Conservation (phyloP, 2,888 invertebrate species). For the Leucoma salicis region DNA sequence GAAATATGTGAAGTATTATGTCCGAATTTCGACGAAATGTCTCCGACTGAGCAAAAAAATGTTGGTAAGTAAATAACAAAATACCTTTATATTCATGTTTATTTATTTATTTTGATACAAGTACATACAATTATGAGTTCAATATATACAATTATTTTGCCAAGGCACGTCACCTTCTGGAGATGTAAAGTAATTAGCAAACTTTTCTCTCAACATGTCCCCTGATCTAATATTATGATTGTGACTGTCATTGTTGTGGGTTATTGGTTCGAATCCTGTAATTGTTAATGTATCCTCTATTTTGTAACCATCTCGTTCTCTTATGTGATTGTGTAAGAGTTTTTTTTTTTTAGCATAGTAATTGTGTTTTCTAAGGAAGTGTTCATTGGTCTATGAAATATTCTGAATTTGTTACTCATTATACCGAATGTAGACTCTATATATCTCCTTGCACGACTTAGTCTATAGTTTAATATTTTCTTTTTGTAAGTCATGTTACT, state of each 20-base stretch:
- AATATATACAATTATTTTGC: conserved; percentile 18
- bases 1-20: conserved; percentile 5
- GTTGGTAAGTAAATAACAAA: conserved; percentile 11
- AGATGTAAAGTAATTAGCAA: conserved; percentile 30
- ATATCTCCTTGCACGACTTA: conserved; percentile 24
- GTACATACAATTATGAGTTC: not conserved
- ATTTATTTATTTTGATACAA: not conserved
- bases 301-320: conserved; percentile 22
- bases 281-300: conserved; percentile 18
- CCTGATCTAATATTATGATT: conserved; percentile 14
- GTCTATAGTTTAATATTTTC: conserved; percentile 16
- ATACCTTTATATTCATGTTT: not conserved
- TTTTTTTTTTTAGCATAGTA: conserved; percentile 33
- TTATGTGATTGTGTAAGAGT: conserved; percentile 29
- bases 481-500: conserved; percentile 25
- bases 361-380: conserved; percentile 25
- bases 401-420: conserved; percentile 39
- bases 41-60: conserved; percentile 9
- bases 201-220: conserved; percentile 25
- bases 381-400: conserved; percentile 34
- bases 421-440: conserved; percentile 26
- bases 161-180: conserved; percentile 26
- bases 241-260: conserved; percentile 7
- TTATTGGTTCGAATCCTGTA: conserved; percentile 10
- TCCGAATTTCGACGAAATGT: conserved; percentile 6